A percentile compares a stretch with the other conserved stretches of the same genome.
Evolutionary conservation across 92 coral and sea anemone genomes (phyloP).

Genomic region (Paragorgia papillata): DNA sequence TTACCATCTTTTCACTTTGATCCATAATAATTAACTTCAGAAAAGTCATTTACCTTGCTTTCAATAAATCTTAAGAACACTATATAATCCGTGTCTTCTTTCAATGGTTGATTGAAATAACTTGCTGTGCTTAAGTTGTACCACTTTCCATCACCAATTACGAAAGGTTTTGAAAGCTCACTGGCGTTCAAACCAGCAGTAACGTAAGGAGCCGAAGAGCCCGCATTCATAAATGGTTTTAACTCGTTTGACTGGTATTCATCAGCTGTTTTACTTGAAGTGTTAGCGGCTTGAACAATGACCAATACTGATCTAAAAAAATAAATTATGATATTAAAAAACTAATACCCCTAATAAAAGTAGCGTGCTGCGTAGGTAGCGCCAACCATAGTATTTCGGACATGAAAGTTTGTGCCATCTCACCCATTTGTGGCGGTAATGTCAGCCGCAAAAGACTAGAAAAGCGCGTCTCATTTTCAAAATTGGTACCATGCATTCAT

Average conservation of each 20-base stretch:
- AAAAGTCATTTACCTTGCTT: neutral
- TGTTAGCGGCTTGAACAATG: neutral
- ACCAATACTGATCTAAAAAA: neutral
- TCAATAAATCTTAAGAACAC: slow-evolving; percentile 21
- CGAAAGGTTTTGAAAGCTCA: neutral
- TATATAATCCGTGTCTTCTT: slow-evolving; percentile 4
- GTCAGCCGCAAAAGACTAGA: too few relatives aligned
- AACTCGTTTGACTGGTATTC: neutral
- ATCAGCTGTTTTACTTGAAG: neutral
- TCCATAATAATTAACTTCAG: too few relatives aligned
- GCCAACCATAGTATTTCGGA: too few relatives aligned
- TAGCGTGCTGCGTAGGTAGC: too few relatives aligned
- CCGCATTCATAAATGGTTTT: neutral
- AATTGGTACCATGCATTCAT: too few relatives aligned
- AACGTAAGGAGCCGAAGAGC: slow-evolving; percentile 6
- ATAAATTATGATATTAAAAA: too few relatives aligned
- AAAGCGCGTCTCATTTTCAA: too few relatives aligned
- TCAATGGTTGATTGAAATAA: neutral
- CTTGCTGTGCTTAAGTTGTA: neutral
- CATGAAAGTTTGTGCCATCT: too few relatives aligned
- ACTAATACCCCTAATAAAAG: too few relatives aligned
- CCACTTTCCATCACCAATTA: slow-evolving; percentile 26
- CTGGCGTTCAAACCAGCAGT: neutral
- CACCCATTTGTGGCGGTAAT: too few relatives aligned
- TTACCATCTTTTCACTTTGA: too few relatives aligned